Evolutionary conservation across 2,113 vertebrate genomes (phyloP).

Genomic region (Xyliphius kryptos): DNA sequence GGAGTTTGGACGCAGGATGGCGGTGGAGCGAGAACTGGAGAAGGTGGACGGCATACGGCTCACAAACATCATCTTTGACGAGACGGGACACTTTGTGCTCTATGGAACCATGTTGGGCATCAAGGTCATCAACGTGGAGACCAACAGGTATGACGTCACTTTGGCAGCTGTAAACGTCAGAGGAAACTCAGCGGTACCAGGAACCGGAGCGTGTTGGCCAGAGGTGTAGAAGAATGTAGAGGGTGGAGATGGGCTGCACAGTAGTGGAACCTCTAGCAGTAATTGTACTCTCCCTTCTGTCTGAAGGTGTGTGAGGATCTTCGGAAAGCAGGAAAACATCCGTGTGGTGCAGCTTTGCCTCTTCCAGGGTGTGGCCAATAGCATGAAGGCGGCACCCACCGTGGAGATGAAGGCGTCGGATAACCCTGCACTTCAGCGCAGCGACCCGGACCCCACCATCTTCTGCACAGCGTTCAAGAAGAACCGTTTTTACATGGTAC

Average conservation of each 20-base stretch:
- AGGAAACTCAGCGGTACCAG: no score
- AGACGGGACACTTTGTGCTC: constrained; percentile 95
- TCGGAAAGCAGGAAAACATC: constrained; percentile 96
- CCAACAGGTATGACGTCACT: constrained; percentile 87
- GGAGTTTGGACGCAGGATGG: constrained; percentile 97
- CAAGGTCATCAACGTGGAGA: constrained; percentile 98
- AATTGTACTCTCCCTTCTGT: no score
- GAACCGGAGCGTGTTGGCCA: no score
- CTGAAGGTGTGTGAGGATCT: constrained; percentile 91
- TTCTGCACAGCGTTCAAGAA: constrained; percentile 96
- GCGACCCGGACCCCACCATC: constrained; percentile 83
- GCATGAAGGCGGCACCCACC: constrained; percentile 78
- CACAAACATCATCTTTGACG: constrained; percentile 93
- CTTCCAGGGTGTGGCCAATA: constrained; percentile 89
- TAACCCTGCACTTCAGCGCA: constrained; percentile 85
- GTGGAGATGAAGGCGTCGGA: constrained; percentile 98
- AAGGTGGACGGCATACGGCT: constrained; percentile 90
- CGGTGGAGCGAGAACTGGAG: constrained; percentile 90
- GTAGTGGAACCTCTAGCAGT: no score
- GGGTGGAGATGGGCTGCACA: no score
- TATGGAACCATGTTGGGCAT: constrained; percentile 98
- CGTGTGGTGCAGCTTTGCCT: constrained; percentile 84
- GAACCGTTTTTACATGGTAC: constrained; percentile 97
- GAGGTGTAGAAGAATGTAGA: no score
- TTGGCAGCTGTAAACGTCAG: no score